Percentiles rank a stretch among this genome's conserved stretches.
Conservation (phyloP, 2,888 invertebrate genomes). For the Pantelozetes paolii region DNA sequence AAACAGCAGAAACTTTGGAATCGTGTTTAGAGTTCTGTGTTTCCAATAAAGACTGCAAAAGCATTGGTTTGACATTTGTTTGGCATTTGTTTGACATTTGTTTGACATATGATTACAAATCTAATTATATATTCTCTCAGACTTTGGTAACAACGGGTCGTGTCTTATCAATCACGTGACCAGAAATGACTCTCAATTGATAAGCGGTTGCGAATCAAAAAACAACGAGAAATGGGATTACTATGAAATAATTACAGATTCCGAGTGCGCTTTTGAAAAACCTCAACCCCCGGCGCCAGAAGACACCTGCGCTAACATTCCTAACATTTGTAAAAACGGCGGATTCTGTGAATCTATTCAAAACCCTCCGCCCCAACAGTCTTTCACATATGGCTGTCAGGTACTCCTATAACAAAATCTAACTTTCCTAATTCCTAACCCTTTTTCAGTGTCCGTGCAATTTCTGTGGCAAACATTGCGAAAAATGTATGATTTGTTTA, state of each 20-base stretch:
- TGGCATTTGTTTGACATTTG: no score
- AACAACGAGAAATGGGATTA: conserved; percentile 28
- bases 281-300: not conserved
- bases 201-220: conserved; percentile 2
- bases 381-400: conserved; percentile 22
- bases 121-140: no score
- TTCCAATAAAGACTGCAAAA: not conserved
- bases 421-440: no score
- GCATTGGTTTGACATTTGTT: no score
- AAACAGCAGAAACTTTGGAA: not conserved
- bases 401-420: no score
- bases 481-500: conserved; percentile 5
- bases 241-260: conserved; percentile 1
- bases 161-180: conserved; percentile 19
- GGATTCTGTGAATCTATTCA: conserved; percentile 4
- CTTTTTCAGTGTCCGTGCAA: conserved; percentile 36
- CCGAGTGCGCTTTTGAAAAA: conserved; percentile 26
- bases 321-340: conserved; percentile 5
- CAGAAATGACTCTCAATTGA: not conserved
- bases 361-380: conserved; percentile 10
- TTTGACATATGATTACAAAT: no score
- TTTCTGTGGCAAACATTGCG: conserved; percentile 34
- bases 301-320: conserved; percentile 10
- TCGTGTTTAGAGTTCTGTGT: conserved; percentile 2
- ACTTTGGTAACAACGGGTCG: not conserved